These are phyloP conservation scores for Sinohyriopsis cumingii DNA, from an alignment of 2,888 invertebrate genomes.

Conservation along the genomic window DNA sequence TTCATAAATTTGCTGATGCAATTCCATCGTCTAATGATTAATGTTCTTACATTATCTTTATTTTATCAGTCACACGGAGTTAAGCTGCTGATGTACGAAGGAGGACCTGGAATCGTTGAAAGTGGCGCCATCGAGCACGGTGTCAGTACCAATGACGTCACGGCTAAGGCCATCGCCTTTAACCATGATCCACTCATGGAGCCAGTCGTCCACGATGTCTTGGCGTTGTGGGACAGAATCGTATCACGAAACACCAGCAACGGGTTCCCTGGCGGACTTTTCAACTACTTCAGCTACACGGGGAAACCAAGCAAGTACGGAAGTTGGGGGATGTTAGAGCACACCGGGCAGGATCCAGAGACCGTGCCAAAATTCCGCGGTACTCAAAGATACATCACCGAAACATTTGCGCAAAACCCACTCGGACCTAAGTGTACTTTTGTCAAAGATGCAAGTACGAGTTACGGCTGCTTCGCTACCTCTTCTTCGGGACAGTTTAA, in stretches of 20 bases:
- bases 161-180: conserved; percentile 46
- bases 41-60: not conserved
- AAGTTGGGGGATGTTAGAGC: conserved; percentile 56
- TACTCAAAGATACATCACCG: conserved; percentile 43
- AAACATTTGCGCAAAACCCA: conserved; percentile 11
- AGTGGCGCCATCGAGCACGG: conserved; percentile 30
- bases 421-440: conserved; percentile 40
- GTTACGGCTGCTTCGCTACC: conserved; percentile 37
- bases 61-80: conserved; percentile 35
- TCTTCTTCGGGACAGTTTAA: not conserved
- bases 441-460: conserved; percentile 13
- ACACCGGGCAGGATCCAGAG: conserved; percentile 49
- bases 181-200: conserved; percentile 42
- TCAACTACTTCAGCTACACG: conserved; percentile 54
- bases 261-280: conserved; percentile 45
- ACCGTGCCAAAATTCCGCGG: conserved; percentile 51
- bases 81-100: conserved; percentile 54
- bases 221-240: conserved; percentile 41
- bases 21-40: not conserved
- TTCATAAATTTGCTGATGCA: not conserved
- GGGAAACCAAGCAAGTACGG: conserved; percentile 48
- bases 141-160: conserved; percentile 32
- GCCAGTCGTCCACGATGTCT: conserved; percentile 35
- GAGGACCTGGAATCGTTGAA: conserved; percentile 49
- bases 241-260: conserved; percentile 34